phyloP scores from a whole-genome alignment of 2,113 vertebrate genomes.

The Oreochromis aureus region DNA sequence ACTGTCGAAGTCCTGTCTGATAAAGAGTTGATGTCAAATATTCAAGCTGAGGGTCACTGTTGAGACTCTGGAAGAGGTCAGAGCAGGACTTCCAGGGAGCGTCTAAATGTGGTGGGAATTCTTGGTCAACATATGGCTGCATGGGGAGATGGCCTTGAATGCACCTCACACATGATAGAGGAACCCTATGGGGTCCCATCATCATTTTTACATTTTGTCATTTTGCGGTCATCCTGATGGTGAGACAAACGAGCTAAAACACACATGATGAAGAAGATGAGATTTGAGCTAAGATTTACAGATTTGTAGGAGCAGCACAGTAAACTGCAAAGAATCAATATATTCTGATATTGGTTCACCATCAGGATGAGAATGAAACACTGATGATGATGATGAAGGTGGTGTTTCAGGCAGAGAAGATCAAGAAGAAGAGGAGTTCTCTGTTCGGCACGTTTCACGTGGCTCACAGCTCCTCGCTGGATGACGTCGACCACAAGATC shows the following conservation, averaged over 20 bases:
- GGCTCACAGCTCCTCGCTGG: conserved; percentile 93
- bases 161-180: not conserved
- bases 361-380: not conserved
- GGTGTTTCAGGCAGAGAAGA: conserved; percentile 6
- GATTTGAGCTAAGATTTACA: not conserved
- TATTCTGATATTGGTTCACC: not conserved
- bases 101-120: not conserved
- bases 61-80: not conserved
- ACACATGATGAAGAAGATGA: not conserved
- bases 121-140: not conserved
- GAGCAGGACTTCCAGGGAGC: not conserved
- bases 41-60: not conserved
- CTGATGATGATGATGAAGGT: not conserved
- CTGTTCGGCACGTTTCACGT: conserved; percentile 93
- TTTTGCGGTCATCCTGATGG: not conserved
- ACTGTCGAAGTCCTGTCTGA: not conserved
- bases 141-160: not conserved
- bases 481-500: conserved; percentile 96
- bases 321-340: not conserved
- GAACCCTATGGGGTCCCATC: not conserved
- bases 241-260: not conserved
- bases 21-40: not conserved
- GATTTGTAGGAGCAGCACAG: too few relatives aligned
- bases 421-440: conserved; percentile 92
- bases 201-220: not conserved